phyloP scores from a whole-genome alignment of 1,140 invertebrate genomes.

The Sycophila sp. region DNA sequence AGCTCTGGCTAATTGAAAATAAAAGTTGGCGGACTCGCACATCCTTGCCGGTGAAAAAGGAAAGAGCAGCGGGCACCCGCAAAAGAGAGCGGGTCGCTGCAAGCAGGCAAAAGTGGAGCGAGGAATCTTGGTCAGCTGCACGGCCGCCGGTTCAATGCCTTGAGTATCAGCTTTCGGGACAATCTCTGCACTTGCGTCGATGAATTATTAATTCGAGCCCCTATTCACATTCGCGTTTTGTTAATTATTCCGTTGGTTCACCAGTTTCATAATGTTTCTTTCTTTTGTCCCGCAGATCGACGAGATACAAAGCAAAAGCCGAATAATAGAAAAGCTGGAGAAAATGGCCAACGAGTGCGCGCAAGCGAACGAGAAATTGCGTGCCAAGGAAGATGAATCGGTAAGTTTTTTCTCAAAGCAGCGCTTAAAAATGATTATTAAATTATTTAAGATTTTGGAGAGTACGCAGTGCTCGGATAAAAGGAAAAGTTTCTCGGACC shows the following conservation, averaged over 20 bases:
- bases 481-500: no score
- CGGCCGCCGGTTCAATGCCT: neutral
- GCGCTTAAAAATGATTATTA: no score
- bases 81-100: neutral
- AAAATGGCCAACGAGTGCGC: conserved; percentile 34
- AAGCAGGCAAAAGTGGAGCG: conserved; percentile 22
- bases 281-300: conserved; percentile 46
- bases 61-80: neutral
- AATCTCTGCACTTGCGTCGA: no score
- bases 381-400: conserved; percentile 37
- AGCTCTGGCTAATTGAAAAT: neutral
- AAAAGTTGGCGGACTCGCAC: no score
- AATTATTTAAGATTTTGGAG: neutral
- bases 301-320: conserved; percentile 46
- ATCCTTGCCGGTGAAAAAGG: no score
- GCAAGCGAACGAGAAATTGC: conserved; percentile 36
- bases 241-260: no score
- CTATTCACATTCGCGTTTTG: no score
- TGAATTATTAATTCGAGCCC: no score
- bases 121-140: conserved; percentile 21
- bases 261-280: no score
- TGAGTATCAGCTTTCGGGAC: no score
- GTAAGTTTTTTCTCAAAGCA: no score
- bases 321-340: conserved; percentile 48
- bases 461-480: no score